Percentiles rank a stretch among this genome's conserved stretches.
phyloP scores from a whole-genome alignment of 2,888 invertebrate genomes.

The Pseudococcus jackbeardsleyi region DNA sequence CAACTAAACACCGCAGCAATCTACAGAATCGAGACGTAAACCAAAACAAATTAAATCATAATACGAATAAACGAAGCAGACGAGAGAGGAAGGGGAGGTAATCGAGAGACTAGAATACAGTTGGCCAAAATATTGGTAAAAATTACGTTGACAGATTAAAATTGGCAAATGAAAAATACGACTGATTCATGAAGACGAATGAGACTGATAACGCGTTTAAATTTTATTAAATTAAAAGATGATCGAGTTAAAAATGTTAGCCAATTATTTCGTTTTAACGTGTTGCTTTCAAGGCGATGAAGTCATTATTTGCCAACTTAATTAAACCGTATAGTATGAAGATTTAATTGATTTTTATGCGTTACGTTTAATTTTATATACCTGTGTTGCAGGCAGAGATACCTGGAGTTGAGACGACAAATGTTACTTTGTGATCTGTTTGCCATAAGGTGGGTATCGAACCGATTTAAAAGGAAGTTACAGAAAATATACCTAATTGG shows the following conservation, averaged over 20 bases:
- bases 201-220: background rate
- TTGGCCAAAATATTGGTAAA: background rate
- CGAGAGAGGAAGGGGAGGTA: background rate
- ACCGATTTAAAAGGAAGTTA: background rate
- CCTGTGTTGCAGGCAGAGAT: background rate
- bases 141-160: background rate
- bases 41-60: background rate
- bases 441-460: background rate
- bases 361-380: background rate
- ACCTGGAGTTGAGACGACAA: background rate
- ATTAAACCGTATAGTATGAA: background rate
- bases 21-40: background rate
- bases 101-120: background rate
- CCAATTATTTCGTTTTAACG: slow-evolving; percentile 23
- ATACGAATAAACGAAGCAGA: background rate
- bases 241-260: background rate
- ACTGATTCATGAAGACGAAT: background rate
- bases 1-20: background rate
- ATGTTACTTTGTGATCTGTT: background rate
- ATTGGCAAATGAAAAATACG: background rate
- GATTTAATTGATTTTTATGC: slow-evolving; percentile 7
- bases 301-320: background rate
- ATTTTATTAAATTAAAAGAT: background rate
- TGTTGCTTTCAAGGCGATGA: slow-evolving; percentile 14
- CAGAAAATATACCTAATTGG: background rate